Evolutionary conservation across 2,888 invertebrate genomes (phyloP), one percentile per base, ranked within the genome.

Genomic region (Lithophane leautieri): DNA sequence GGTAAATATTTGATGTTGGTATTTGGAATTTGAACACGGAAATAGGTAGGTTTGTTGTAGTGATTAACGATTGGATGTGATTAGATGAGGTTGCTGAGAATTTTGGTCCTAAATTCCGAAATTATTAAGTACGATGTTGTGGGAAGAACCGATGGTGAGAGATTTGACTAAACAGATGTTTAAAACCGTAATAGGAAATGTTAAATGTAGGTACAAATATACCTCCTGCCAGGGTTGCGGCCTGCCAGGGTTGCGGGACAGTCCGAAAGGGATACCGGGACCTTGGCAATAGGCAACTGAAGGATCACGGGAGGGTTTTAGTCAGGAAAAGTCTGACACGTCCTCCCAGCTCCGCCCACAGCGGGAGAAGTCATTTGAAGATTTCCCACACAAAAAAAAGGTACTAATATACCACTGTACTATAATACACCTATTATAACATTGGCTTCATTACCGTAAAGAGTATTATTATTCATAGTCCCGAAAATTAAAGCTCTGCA

Each of bases 1-100:
- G 22, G 73, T 70, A 79, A 86, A 88, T 82, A 78, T 86, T 87
- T 72, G 76, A 76, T 72, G 69, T 82, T 84, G 56, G 54, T 40
- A 40, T 73, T 79, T 69, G 28, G 69, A 73, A 40, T 79, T 81
- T 40, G 60, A 60, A 56, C 67, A 78, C 52, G 73, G 70, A 76
- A 61, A 77, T 61, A 47, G 70, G 67, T 58, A 60, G 16, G 56
- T 81, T 83, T 19, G 71, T 56, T 60, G 42, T 84, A n/a, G 34
- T 73, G 42, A 81, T 84, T 83, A 84, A 73, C 61, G 44, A 70
- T 40, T 61, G 79, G 42, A 19, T 83, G 81, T 60, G 28, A 77
- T 68, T 81, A 4, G 56, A 76, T 54, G 25, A n/a, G 16, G 22
- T 50, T 25, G 54, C n/a, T 56, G 40, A 76, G 65, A 44, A 25